These are phyloP conservation scores for Panthera uncia DNA, from an alignment of 2,113 vertebrate genomes.

Conservation along the genomic window DNA sequence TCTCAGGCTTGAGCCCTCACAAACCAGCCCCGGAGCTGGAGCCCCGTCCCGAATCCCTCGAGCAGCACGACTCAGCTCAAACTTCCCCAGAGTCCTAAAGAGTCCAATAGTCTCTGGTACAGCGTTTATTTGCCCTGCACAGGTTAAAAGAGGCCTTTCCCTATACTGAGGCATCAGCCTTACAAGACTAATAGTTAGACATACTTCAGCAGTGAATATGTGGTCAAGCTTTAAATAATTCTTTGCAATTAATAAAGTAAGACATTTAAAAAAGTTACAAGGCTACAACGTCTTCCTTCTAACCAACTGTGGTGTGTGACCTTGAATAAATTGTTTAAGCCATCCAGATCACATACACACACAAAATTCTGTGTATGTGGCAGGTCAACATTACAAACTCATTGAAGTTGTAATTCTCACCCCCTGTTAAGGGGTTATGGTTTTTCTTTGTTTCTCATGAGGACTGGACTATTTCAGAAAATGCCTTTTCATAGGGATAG, in stretches of 20 bases:
- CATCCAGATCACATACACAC: not conserved
- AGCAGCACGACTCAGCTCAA: not conserved
- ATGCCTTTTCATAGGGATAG: not conserved
- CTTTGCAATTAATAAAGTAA: not conserved
- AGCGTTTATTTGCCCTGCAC: not conserved
- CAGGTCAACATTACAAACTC: not conserved
- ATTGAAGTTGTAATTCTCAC: not conserved
- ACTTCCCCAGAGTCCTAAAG: not conserved
- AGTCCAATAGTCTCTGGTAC: not conserved
- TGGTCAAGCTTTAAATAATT: not conserved
- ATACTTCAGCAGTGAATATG: not conserved
- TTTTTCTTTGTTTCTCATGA: constrained; percentile 33
- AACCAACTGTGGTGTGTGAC: not conserved
- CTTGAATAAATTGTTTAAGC: not conserved
- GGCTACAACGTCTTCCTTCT: not conserved
- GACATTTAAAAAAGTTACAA: not conserved
- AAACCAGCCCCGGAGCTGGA: not conserved
- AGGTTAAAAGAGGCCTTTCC: not conserved
- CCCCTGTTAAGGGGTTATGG: not conserved
- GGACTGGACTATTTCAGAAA: constrained; percentile 24
- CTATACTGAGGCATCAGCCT: not conserved
- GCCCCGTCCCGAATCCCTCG: not conserved
- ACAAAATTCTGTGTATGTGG: not conserved
- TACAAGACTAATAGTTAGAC: not conserved
- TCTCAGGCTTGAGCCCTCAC: not conserved